Percentiles rank a stretch among this genome's conserved stretches.
phyloP scores from a whole-genome alignment of 2,888 invertebrate species.

The Chrysina gloriosa region DNA sequence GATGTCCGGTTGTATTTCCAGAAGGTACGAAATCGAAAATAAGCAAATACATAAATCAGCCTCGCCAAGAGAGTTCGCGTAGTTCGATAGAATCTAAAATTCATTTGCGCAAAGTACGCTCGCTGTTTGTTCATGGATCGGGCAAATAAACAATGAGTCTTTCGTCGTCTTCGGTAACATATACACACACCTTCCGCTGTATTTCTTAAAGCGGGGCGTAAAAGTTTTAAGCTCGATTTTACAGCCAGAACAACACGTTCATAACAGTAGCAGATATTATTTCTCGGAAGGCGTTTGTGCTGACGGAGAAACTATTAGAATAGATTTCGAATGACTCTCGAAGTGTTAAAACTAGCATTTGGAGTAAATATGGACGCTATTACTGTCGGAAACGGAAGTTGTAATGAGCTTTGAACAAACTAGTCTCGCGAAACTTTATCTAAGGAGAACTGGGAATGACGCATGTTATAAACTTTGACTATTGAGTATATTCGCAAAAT shows the following conservation, averaged over 20 bases:
- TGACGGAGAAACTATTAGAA: not conserved
- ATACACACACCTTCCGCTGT: conserved; percentile 1
- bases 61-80: conserved; percentile 9
- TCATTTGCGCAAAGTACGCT: not conserved
- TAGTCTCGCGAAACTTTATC: too few relatives aligned
- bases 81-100: conserved; percentile 7
- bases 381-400: not conserved
- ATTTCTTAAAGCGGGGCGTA: not conserved
- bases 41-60: conserved; percentile 22
- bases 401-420: too few relatives aligned
- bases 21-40: conserved; percentile 8
- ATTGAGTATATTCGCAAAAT: too few relatives aligned
- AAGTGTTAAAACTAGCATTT: not conserved
- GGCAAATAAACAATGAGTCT: conserved; percentile 10
- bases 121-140: too few relatives aligned
- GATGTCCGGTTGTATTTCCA: conserved; percentile 1
- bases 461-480: too few relatives aligned
- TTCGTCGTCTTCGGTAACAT: not conserved
- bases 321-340: not conserved
- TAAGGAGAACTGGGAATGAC: too few relatives aligned
- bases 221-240: conserved; percentile 17
- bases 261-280: not conserved
- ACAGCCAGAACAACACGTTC: not conserved
- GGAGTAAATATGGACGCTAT: not conserved
- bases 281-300: not conserved